Conservation (phyloP, 2,113 vertebrate species). For the Microtus pennsylvanicus region DNA sequence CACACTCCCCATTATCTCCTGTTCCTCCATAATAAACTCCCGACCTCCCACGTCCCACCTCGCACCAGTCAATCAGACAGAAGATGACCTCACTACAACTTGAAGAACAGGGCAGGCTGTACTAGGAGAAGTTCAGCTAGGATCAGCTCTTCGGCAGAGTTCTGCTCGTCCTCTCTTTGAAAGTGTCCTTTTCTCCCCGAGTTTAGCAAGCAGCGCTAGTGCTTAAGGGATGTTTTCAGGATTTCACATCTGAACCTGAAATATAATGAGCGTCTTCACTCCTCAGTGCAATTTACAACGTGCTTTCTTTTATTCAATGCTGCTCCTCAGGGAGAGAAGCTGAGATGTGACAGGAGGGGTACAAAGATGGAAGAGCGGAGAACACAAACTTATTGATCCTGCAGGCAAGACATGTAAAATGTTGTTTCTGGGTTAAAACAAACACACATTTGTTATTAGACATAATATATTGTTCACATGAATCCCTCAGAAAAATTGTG, state of each 20-base stretch:
- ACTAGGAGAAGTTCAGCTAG: not conserved
- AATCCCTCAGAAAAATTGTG: constrained; percentile 42
- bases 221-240: not conserved
- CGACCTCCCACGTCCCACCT: not conserved
- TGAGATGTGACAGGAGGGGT: not conserved
- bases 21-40: not conserved
- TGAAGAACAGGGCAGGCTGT: not conserved
- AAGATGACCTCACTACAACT: not conserved
- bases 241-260: constrained; percentile 38
- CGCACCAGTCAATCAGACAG: not conserved
- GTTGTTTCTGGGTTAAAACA: constrained; percentile 54
- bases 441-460: constrained; percentile 59
- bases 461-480: constrained; percentile 46
- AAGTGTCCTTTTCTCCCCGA: not conserved
- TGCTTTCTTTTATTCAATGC: constrained; percentile 36
- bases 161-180: not conserved
- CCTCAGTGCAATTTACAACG: not conserved
- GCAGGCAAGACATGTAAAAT: constrained; percentile 33
- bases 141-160: not conserved
- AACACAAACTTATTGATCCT: constrained; percentile 21
- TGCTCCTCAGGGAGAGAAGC: constrained; percentile 37
- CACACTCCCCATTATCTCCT: not conserved
- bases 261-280: not conserved
- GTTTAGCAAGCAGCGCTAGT: not conserved
- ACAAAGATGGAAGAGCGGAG: constrained; percentile 22